Conservation (phyloP, 1,140 invertebrate species). For the Drosophila dunni region DNA sequence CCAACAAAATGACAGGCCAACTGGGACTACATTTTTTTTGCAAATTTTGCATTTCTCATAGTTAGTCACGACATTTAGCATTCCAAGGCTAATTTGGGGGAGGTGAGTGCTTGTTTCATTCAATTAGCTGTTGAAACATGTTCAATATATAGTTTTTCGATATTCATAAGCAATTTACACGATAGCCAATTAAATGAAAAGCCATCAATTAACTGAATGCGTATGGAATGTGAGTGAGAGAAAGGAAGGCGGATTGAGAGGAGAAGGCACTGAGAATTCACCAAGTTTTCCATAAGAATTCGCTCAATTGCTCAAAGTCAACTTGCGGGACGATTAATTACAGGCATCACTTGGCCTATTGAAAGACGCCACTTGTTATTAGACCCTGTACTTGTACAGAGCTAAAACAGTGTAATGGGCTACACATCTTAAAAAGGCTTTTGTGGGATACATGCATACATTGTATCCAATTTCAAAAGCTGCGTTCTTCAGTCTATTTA, state of each 20-base stretch:
- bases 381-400: neutral
- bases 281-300: constrained; percentile 40
- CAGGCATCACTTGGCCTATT: constrained; percentile 38
- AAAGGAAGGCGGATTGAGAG: neutral
- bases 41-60: constrained; percentile 6
- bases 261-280: constrained; percentile 7
- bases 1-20: constrained; percentile 36
- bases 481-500: no score
- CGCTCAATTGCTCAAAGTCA: constrained; percentile 74
- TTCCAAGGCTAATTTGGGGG: constrained; percentile 8
- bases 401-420: no score
- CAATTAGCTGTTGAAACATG: constrained; percentile 22
- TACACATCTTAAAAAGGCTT: no score
- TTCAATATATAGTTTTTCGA: constrained; percentile 40
- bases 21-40: constrained; percentile 1
- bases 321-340: constrained; percentile 57
- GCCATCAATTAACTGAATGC: constrained; percentile 8
- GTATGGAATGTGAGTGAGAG: neutral
- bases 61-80: constrained; percentile 17
- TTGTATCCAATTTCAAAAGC: no score
- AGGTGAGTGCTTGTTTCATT: constrained; percentile 12
- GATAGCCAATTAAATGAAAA: constrained; percentile 57
- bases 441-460: no score
- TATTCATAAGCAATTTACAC: constrained; percentile 46
- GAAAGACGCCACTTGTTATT: constrained; percentile 17